Evolutionary conservation across 2,113 vertebrate genomes (phyloP).

Genomic region (Saguinus imperator): DNA sequence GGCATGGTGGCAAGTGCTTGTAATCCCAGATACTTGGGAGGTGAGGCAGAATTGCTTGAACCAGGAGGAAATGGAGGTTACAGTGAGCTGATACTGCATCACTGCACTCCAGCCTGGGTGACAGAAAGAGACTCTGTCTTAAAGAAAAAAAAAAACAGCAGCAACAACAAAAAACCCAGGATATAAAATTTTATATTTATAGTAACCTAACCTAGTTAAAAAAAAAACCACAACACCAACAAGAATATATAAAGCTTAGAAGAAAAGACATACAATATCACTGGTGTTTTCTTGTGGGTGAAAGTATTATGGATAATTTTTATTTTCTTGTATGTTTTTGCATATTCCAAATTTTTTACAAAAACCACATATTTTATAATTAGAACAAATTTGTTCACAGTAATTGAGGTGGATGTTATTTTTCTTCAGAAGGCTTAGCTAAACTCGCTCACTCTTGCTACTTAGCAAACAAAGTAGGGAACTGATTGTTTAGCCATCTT

Average conservation of each 20-base stretch:
- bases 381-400: background rate
- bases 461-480: background rate
- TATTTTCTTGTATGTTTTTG: background rate
- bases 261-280: background rate
- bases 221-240: background rate
- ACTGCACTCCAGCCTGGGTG: too few species aligned
- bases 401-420: background rate
- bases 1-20: too few species aligned
- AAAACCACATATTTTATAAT: background rate
- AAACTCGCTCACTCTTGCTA: background rate
- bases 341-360: slow-evolving; percentile 25
- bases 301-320: slow-evolving; percentile 12
- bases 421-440: background rate
- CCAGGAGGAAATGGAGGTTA: too few species aligned
- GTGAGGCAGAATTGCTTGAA: too few species aligned
- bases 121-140: too few species aligned
- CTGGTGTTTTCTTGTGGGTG: background rate
- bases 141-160: too few species aligned
- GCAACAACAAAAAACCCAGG: background rate
- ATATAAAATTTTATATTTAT: background rate
- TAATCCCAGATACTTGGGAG: too few species aligned
- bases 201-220: background rate
- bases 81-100: too few species aligned
- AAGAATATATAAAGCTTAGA: background rate
- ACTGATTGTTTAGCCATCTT: background rate